Conservation (phyloP, 2,888 invertebrate species). For the Dyspetes luteomarginatus region DNA sequence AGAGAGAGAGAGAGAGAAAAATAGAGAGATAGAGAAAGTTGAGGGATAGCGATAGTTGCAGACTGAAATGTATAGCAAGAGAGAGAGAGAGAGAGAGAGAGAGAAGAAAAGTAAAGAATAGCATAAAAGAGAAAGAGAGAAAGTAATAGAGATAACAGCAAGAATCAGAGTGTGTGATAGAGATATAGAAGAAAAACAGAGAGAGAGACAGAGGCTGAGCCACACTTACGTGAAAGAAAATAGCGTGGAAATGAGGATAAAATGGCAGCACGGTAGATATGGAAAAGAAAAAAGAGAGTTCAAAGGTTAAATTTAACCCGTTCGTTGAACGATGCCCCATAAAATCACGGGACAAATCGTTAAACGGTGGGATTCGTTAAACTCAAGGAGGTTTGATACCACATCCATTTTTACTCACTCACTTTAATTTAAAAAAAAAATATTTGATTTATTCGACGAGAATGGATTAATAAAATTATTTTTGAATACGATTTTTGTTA, state of each 20-base stretch:
- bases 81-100: slow-evolving; percentile 50
- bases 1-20: slow-evolving; percentile 58
- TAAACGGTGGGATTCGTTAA: slow-evolving; percentile 21
- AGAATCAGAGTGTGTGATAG: slow-evolving; percentile 56
- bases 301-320: slow-evolving; percentile 78
- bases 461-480: not conserved
- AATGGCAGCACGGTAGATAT: slow-evolving; percentile 81
- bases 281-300: slow-evolving; percentile 79
- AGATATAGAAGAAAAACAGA: slow-evolving; percentile 58
- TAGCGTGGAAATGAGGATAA: slow-evolving; percentile 83
- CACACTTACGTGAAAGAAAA: slow-evolving; percentile 83
- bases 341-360: slow-evolving; percentile 36
- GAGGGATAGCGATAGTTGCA: slow-evolving; percentile 62
- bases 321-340: slow-evolving; percentile 63
- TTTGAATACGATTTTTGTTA: not conserved
- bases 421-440: no score
- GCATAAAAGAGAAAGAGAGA: slow-evolving; percentile 50
- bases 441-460: not conserved
- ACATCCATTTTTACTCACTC: not conserved
- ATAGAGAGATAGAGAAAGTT: slow-evolving; percentile 59
- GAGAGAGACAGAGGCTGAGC: slow-evolving; percentile 76
- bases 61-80: slow-evolving; percentile 55
- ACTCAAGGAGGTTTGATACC: slow-evolving; percentile 36
- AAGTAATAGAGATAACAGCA: slow-evolving; percentile 70
- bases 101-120: slow-evolving; percentile 47